Evolutionary conservation across 2,888 invertebrate genomes (phyloP), one percentile per base, ranked within the genome.

Genomic region (Thysanoteuthis rhombus): DNA sequence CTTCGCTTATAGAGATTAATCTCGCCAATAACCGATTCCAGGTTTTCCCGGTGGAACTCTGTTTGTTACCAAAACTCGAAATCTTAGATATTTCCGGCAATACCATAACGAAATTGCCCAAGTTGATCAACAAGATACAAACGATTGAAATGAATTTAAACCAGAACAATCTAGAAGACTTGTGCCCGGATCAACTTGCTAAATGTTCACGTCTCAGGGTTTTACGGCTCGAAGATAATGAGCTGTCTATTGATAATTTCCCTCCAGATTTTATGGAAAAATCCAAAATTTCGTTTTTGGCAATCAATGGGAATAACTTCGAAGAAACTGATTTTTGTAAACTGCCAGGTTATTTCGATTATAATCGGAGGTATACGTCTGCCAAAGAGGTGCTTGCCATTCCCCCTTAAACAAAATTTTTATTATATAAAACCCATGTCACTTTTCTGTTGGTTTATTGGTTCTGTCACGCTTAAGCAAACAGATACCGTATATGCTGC

Each of bases 111-210:
- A 97, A 97, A 91, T 98, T 99, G 94, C 99, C 99, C 0, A 97
- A 97, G 92, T 98, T 96, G 94, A 98, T 98, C 94, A 97, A 98
- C 28, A 97, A 98, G 6, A 97, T 99, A 22, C 98, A 98, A 97
- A 98, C 98, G 19, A 98, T 98, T 39, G 99, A 99, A 97, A 97
- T 99, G 94, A 99, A 99, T 97, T 97, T 99, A 94, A 99, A 99
- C 97, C 99, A 99, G 97, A 99, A 99, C 75, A 75, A 12, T n/a
- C 75, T 75, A n/a, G n/a, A n/a, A n/a, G 75, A 75, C n/a, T 75
- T 75, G n/a, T 75, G 36, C 16, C 25, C 75, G 3, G 19, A 16
- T 75, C n/a, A 75, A 75, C 75, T 75, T 19, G n/a, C n/a, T 4
- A 19, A 75, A 16, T 75, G 75, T 75, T 75, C 16, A 75, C 75